These are phyloP conservation scores for Balearica regulorum DNA, from an alignment of 2,797 vertebrate species.

Conservation along the genomic window DNA sequence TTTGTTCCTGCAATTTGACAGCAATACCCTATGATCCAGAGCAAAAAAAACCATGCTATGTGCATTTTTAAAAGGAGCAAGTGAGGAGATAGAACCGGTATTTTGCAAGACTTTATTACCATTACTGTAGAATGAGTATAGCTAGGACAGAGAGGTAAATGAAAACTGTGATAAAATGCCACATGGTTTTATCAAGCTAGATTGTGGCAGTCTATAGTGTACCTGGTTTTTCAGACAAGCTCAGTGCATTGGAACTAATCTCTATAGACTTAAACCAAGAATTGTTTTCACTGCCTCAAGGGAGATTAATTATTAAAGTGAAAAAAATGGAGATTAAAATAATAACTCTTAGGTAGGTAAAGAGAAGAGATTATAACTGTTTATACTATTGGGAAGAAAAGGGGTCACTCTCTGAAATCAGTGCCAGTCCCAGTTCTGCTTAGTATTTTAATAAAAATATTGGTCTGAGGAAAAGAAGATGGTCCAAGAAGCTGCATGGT, in stretches of 20 bases:
- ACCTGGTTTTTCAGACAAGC: neutral
- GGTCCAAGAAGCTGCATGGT: neutral
- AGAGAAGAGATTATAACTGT: neutral
- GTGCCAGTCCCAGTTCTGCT: neutral
- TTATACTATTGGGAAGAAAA: neutral
- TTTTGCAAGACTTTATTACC: neutral
- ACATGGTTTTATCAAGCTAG: neutral
- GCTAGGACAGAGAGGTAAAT: neutral
- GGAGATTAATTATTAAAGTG: constrained; percentile 9
- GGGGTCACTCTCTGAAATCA: neutral
- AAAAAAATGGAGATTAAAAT: neutral
- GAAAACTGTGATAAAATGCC: neutral
- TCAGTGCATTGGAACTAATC: neutral
- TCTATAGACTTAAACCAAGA: neutral
- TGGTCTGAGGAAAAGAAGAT: neutral
- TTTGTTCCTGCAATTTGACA: neutral
- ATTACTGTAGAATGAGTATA: neutral
- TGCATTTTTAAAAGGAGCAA: neutral
- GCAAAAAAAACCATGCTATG: neutral
- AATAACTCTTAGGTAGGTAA: neutral
- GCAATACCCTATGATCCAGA: neutral
- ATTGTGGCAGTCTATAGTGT: neutral
- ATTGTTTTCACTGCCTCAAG: neutral
- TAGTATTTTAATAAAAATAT: neutral
- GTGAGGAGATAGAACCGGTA: neutral